phyloP scores from a whole-genome alignment of 2,797 vertebrate genomes.

The Coilia nasus region DNA sequence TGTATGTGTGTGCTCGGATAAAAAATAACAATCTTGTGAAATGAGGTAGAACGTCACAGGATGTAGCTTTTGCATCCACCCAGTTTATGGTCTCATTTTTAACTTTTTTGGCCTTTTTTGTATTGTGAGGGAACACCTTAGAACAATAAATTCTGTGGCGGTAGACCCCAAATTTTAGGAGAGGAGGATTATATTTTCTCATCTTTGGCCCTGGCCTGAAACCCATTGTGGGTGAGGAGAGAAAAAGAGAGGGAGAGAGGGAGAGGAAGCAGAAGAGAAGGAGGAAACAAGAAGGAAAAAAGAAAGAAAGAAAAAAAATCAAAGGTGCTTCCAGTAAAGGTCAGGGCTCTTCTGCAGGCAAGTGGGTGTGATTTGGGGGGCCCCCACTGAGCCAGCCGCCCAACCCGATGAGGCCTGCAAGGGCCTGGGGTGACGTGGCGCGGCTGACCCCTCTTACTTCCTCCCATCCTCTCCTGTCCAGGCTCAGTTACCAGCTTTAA shows the following conservation, averaged over 20 bases:
- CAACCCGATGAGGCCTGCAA: neutral
- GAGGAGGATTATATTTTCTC: slow-evolving; percentile 1
- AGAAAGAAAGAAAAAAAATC: neutral
- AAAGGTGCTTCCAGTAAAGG: slow-evolving; percentile 23
- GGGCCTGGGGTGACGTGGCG: neutral
- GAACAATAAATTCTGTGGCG: slow-evolving; percentile 11
- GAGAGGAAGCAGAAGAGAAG: neutral
- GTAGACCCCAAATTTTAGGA: neutral
- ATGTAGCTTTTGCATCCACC: slow-evolving; percentile 18
- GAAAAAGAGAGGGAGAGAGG: neutral
- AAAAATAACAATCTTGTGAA: slow-evolving; percentile 5
- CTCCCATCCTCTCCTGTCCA: slow-evolving; percentile 73
- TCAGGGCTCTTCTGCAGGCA: slow-evolving; percentile 27
- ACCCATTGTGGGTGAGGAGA: neutral
- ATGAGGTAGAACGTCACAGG: slow-evolving; percentile 10
- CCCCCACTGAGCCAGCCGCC: neutral
- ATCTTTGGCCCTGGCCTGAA: neutral
- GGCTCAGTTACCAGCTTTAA: slow-evolving; percentile 67
- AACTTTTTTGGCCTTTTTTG: neutral
- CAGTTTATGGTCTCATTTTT: neutral
- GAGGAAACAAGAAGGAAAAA: too few relatives aligned
- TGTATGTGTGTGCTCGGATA: neutral
- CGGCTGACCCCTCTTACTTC: slow-evolving; percentile 66
- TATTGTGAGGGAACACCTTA: neutral
- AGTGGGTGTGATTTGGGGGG: slow-evolving; percentile 34